These are phyloP conservation scores for Synanthedon tipuliformis DNA, from an alignment of 2,888 invertebrate genomes.

Conservation along the genomic window DNA sequence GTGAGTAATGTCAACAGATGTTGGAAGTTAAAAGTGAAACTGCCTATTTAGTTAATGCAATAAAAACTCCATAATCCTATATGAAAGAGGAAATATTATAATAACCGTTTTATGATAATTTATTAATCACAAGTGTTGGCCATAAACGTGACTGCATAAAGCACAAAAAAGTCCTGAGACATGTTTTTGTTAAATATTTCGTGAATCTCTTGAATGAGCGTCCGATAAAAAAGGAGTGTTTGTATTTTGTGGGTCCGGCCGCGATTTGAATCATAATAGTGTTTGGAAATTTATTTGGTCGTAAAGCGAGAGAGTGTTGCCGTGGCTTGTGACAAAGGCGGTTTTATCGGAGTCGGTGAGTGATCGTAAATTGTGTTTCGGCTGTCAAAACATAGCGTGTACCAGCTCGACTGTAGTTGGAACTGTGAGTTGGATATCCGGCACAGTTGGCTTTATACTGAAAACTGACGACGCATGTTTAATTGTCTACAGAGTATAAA, in stretches of 20 bases:
- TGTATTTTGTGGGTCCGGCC: conserved; percentile 52
- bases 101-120: conserved; percentile 31
- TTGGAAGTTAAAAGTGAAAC: conserved; percentile 27
- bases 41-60: conserved; percentile 25
- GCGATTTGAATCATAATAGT: conserved; percentile 68
- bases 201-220: conserved; percentile 42
- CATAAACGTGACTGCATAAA: conserved; percentile 40
- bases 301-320: conserved; percentile 59
- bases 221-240: conserved; percentile 50
- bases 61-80: conserved; percentile 45
- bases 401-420: not conserved
- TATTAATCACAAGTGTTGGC: conserved; percentile 38
- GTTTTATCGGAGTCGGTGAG: conserved; percentile 56
- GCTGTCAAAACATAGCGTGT: conserved; percentile 52
- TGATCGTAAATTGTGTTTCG: conserved; percentile 62
- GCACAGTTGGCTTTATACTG: not conserved
- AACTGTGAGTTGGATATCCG: not conserved
- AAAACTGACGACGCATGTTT: not conserved
- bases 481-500: too few relatives aligned
- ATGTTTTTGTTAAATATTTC: conserved; percentile 48
- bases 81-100: conserved; percentile 45
- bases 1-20: conserved; percentile 44
- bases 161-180: conserved; percentile 23
- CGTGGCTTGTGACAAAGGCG: conserved; percentile 57
- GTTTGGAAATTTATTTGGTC: conserved; percentile 67